Conservation (phyloP, 2,888 invertebrate species). For the Phanerotoma sp. region DNA sequence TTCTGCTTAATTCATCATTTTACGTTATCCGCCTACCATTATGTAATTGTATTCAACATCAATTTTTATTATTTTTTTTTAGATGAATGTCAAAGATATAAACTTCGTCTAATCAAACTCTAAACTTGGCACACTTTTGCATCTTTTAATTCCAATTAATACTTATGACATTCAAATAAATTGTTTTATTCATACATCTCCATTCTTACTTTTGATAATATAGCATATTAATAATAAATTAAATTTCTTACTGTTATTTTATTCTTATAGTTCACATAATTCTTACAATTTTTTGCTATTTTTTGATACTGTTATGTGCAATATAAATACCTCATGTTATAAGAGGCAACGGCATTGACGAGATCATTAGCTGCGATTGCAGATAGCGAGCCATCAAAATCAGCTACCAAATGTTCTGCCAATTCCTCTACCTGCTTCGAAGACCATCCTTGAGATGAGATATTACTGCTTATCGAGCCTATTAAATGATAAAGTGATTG, state of each 20-base stretch:
- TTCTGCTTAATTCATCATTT: constrained; percentile 3
- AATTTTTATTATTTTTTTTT: neutral
- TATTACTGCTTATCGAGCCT: constrained; percentile 52
- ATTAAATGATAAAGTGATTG: constrained; percentile 19
- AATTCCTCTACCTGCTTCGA: constrained; percentile 65
- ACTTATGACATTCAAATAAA: too few species aligned
- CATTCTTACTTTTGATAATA: too few species aligned
- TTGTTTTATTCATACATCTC: too few species aligned
- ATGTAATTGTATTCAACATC: neutral
- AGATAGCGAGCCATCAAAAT: constrained; percentile 73
- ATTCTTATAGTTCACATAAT: too few species aligned
- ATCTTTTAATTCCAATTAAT: too few species aligned
- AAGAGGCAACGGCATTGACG: constrained; percentile 62
- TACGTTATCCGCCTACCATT: neutral
- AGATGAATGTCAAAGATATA: neutral
- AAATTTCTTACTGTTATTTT: too few species aligned
- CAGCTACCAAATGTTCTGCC: constrained; percentile 68
- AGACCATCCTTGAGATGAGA: constrained; percentile 49
- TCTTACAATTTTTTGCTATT: too few species aligned
- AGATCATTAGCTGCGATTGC: constrained; percentile 69
- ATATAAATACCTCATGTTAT: constrained; percentile 74
- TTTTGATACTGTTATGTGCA: too few species aligned
- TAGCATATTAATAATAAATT: too few species aligned
- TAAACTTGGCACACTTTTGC: too few species aligned
- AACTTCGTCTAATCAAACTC: too few species aligned